Evolutionary conservation across 2,113 vertebrate genomes (phyloP), one percentile per base, ranked within the genome.

Genomic region (Epinephelus cyanopodus): DNA sequence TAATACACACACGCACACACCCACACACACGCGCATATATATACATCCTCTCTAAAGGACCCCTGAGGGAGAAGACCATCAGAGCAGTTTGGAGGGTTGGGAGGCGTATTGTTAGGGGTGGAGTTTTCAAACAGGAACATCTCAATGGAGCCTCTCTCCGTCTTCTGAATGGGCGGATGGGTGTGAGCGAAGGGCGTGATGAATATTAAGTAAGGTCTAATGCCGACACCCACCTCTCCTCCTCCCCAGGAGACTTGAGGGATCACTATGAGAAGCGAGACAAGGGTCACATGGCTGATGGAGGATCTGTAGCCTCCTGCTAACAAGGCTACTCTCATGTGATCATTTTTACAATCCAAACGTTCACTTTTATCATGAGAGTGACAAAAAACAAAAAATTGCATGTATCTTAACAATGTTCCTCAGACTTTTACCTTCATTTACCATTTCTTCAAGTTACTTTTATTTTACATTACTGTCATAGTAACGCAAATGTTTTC

Each of bases 71-170:
- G 45, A 48, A 80, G 72, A 74, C 64, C 74, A 74, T 87, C 68
- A 56, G 66, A 74, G 74, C 82, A 62, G 75, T 87, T 76, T 78
- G 67, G 45, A 52, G 58, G 60, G 79, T 86, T 76, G 69, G 72
- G 67, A 83, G 67, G 60, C 82, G 90, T 74, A 79, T 82, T 86
- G 84, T 74, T 33, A 61, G 45, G 61, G 72, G 72, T 79, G 66
- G 78, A 81, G 73, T 81, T 83, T 87, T 89, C 88, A 76, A 83
- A 87, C 47, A 65, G 70, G 63, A 81, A 85, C 79, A 85, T 87
- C 82, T 91, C 81, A 84, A 70, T 82, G 69, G 78, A 79, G 33
- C 70, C 70, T 62, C 75, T 77, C 79, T 77, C 79, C 57, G 5
- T 82, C 64, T 48, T 37, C 56, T 83, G 65, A 84, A 87, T 68